These are phyloP conservation scores for Oscheius sp. DNA, from an alignment of 2,888 invertebrate species.

Conservation along the genomic window DNA sequence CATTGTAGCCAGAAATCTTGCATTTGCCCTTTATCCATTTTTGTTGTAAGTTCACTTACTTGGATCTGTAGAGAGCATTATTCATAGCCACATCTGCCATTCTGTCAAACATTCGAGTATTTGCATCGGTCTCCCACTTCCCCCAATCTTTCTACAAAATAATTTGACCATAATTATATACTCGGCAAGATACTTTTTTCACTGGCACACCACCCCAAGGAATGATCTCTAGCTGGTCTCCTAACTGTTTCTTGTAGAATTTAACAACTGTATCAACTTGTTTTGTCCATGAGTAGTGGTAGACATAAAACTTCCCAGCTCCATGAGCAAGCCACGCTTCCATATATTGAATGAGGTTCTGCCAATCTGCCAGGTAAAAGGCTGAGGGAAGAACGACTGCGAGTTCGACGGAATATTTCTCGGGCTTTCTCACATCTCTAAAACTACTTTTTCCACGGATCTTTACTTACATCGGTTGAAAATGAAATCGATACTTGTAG, in stretches of 20 bases:
- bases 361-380: constrained; percentile 25
- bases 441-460: neutral
- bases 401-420: neutral
- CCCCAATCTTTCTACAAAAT: neutral
- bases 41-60: neutral
- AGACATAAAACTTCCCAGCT: constrained; percentile 17
- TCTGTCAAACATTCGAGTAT: constrained; percentile 16
- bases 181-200: neutral
- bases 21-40: neutral
- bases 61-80: constrained; percentile 9
- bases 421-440: constrained; percentile 4
- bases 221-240: neutral
- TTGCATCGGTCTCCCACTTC: neutral
- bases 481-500: no score
- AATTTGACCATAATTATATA: neutral
- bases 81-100: constrained; percentile 16
- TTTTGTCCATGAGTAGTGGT: constrained; percentile 17
- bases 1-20: constrained; percentile 14
- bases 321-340: constrained; percentile 21
- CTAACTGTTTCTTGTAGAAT: constrained; percentile 2
- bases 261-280: constrained; percentile 12
- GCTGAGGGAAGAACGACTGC: constrained; percentile 22
- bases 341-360: constrained; percentile 20
- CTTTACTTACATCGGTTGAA: no score
- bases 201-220: constrained; percentile 12